Conservation (phyloP, 2,888 invertebrate species). For the Choreutis nemorana region DNA sequence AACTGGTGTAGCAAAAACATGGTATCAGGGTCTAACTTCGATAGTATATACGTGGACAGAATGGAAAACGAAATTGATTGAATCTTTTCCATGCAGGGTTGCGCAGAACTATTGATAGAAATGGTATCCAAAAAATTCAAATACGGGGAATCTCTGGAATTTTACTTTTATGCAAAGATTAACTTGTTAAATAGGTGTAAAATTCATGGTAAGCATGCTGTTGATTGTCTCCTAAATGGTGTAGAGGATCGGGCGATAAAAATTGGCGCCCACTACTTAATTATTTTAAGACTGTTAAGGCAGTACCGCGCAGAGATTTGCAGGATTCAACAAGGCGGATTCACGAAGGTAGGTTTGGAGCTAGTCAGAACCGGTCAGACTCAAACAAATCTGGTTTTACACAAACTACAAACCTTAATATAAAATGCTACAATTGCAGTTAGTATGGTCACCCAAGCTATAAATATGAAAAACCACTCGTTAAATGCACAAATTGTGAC, state of each 20-base stretch:
- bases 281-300: conserved; percentile 3
- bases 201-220: conserved; percentile 1
- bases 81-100: conserved; percentile 5
- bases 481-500: neutral
- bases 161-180: conserved; percentile 4
- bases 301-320: neutral
- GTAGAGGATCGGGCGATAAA: conserved; percentile 2
- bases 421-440: no score
- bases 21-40: conserved; percentile 4
- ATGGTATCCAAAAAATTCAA: conserved; percentile 3
- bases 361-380: no score
- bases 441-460: no score
- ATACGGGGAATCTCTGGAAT: conserved; percentile 4
- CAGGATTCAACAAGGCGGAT: no score
- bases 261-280: conserved; percentile 4
- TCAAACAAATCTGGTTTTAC: no score
- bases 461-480: conserved; percentile 2
- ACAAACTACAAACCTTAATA: no score
- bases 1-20: conserved; percentile 6
- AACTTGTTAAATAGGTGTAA: no score
- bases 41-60: conserved; percentile 4
- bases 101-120: conserved; percentile 3
- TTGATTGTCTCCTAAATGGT: conserved; percentile 3
- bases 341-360: no score
- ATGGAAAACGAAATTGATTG: conserved; percentile 5